A percentile compares a stretch with the other conserved stretches of the same genome.
phyloP scores from a whole-genome alignment of 2,797 vertebrate species.

The Lepilemur septentrionalis region DNA sequence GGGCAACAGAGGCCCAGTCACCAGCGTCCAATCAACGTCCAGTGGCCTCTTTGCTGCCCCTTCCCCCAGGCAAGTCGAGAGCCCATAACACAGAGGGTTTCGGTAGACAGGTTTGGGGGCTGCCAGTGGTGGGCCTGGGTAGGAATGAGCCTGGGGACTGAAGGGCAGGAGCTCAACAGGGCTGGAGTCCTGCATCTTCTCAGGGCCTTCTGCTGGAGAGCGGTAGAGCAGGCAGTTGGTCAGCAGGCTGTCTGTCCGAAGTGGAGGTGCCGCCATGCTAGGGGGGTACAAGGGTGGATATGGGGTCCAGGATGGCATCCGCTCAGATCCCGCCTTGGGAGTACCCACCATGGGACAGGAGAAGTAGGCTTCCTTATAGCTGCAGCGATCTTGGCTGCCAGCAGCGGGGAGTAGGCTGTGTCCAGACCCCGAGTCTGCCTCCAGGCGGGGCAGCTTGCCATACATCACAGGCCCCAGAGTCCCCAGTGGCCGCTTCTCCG shows the following conservation, averaged over 20 bases:
- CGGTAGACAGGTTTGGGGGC: slow-evolving; percentile 92
- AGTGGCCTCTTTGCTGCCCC: not conserved
- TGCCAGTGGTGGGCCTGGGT: slow-evolving; percentile 80
- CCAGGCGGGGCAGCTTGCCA: slow-evolving; percentile 88
- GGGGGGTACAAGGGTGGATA: slow-evolving; percentile 76
- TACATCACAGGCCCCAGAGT: slow-evolving; percentile 82
- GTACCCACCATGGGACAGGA: slow-evolving; percentile 83
- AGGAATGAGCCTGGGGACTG: slow-evolving; percentile 64
- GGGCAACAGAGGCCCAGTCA: not conserved
- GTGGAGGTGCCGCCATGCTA: slow-evolving; percentile 80
- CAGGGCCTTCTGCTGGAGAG: slow-evolving; percentile 78
- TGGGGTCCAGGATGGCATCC: slow-evolving; percentile 83
- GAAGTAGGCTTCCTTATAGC: slow-evolving; percentile 89
- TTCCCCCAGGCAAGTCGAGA: slow-evolving; percentile 82
- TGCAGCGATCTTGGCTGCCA: slow-evolving; percentile 79
- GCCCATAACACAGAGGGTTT: slow-evolving; percentile 86
- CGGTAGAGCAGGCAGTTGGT: slow-evolving; percentile 83
- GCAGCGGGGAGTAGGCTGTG: slow-evolving; percentile 66
- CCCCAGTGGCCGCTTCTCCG: slow-evolving; percentile 84
- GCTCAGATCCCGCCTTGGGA: slow-evolving; percentile 78
- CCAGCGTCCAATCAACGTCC: slow-evolving; percentile 78
- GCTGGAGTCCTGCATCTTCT: slow-evolving; percentile 77
- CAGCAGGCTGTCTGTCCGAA: slow-evolving; percentile 76
- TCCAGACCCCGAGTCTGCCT: slow-evolving; percentile 61
- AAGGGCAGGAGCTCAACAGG: slow-evolving; percentile 73